These are phyloP conservation scores for Unio delphinus DNA, from an alignment of 2,888 invertebrate genomes.

Conservation along the genomic window DNA sequence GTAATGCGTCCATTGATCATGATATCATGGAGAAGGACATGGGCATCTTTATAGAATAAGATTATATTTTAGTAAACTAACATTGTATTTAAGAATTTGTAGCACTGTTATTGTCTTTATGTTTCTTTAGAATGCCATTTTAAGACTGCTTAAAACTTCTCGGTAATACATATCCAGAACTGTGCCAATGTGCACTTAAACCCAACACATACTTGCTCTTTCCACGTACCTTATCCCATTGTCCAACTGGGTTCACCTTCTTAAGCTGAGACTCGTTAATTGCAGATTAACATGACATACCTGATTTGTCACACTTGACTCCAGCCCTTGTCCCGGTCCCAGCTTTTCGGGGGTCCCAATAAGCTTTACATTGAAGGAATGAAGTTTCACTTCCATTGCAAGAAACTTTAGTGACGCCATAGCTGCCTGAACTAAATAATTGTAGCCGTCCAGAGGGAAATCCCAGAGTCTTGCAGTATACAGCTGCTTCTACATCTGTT, in stretches of 20 bases:
- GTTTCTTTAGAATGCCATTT: too few relatives aligned
- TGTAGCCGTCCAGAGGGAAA: slow-evolving; percentile 62
- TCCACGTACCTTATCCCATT: slow-evolving; percentile 42
- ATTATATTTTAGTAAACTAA: too few relatives aligned
- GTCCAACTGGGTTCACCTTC: slow-evolving; percentile 41
- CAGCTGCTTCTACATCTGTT: slow-evolving; percentile 76
- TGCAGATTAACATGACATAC: slow-evolving; percentile 13
- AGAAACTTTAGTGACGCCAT: slow-evolving; percentile 78
- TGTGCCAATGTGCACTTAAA: too few relatives aligned
- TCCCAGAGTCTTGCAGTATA: slow-evolving; percentile 68
- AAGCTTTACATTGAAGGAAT: slow-evolving; percentile 76
- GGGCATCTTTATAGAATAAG: too few relatives aligned
- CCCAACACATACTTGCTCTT: too few relatives aligned
- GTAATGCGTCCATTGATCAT: too few relatives aligned
- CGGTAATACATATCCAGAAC: too few relatives aligned
- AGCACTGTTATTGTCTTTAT: too few relatives aligned
- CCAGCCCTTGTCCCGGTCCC: slow-evolving; percentile 18
- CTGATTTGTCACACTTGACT: slow-evolving; percentile 39
- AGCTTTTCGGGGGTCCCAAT: slow-evolving; percentile 35
- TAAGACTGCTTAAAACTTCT: too few relatives aligned
- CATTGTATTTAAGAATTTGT: too few relatives aligned
- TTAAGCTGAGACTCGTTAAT: slow-evolving; percentile 26
- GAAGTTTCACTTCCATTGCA: slow-evolving; percentile 81
- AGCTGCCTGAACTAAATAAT: slow-evolving; percentile 14
- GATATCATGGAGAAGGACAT: too few relatives aligned